phyloP scores from a whole-genome alignment of 2,113 vertebrate species.

The Burhinus bistriatus region DNA sequence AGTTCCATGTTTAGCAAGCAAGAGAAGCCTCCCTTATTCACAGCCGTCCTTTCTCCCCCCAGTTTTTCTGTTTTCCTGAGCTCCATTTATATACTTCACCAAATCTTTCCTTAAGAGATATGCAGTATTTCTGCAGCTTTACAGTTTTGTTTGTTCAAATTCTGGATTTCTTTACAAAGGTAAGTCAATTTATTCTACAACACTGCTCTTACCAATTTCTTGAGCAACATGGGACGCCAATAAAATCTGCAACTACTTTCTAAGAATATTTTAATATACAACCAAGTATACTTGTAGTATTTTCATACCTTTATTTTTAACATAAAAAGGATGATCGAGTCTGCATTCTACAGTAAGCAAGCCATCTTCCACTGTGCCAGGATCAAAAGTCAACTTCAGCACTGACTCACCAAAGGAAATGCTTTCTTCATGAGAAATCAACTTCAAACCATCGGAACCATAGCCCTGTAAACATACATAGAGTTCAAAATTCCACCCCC shows the following conservation, averaged over 20 bases:
- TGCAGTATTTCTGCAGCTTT: not conserved
- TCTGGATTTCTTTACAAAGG: not conserved
- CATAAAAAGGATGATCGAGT: slow-evolving; percentile 96
- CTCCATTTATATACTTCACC: not conserved
- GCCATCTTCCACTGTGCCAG: slow-evolving; percentile 87
- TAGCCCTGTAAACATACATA: slow-evolving; percentile 78
- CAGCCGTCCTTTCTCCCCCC: not conserved
- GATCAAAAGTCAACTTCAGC: slow-evolving; percentile 96
- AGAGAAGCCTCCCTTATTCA: not conserved
- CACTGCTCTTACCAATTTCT: not conserved
- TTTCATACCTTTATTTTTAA: slow-evolving; percentile 94
- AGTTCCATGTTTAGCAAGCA: not conserved
- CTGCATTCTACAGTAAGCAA: slow-evolving; percentile 93
- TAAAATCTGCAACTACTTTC: slow-evolving; percentile 12
- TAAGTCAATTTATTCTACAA: not conserved
- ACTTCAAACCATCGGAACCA: slow-evolving; percentile 89
- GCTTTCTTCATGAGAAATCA: slow-evolving; percentile 93
- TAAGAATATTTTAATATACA: not conserved
- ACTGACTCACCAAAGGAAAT: slow-evolving; percentile 92
- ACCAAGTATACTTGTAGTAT: not conserved
- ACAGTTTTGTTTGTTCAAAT: not conserved
- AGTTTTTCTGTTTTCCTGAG: not conserved
- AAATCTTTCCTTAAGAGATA: not conserved
- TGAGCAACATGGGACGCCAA: not conserved
- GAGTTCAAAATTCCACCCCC: not conserved